Conservation (phyloP, 2,113 vertebrate genomes). For the Benitochromis conjunctus region DNA sequence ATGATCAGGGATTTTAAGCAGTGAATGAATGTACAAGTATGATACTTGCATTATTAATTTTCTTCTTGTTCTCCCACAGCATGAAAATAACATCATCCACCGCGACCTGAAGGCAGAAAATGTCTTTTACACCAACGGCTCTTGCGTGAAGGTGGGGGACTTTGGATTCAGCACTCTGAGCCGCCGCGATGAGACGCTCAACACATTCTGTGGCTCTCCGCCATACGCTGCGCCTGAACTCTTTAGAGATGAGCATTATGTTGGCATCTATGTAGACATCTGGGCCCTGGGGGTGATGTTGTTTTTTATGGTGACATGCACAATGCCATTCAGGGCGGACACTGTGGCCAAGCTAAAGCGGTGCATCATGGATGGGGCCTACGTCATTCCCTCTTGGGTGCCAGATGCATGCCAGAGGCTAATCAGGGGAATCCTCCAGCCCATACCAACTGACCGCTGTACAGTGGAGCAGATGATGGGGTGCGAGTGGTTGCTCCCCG, state of each 20-base stretch:
- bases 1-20: neutral
- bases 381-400: constrained; percentile 77
- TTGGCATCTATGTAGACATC: constrained; percentile 86
- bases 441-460: constrained; percentile 79
- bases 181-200: constrained; percentile 84
- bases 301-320: constrained; percentile 89
- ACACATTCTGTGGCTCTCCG: constrained; percentile 95
- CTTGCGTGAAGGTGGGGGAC: constrained; percentile 94
- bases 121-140: constrained; percentile 86
- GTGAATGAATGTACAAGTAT: neutral
- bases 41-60: neutral
- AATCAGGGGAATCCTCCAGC: constrained; percentile 85
- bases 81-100: constrained; percentile 93
- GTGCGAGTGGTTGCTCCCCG: constrained; percentile 86
- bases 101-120: constrained; percentile 96
- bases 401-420: constrained; percentile 84
- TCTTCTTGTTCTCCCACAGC: constrained; percentile 71
- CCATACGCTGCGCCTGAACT: constrained; percentile 94
- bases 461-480: constrained; percentile 85
- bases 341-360: constrained; percentile 93
- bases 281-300: constrained; percentile 94
- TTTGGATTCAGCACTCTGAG: constrained; percentile 97
- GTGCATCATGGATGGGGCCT: constrained; percentile 89
- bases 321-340: constrained; percentile 94
- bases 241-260: constrained; percentile 89